Evolutionary conservation across 2,113 vertebrate species (phyloP).

Genomic region (Delphinapterus leucas): DNA sequence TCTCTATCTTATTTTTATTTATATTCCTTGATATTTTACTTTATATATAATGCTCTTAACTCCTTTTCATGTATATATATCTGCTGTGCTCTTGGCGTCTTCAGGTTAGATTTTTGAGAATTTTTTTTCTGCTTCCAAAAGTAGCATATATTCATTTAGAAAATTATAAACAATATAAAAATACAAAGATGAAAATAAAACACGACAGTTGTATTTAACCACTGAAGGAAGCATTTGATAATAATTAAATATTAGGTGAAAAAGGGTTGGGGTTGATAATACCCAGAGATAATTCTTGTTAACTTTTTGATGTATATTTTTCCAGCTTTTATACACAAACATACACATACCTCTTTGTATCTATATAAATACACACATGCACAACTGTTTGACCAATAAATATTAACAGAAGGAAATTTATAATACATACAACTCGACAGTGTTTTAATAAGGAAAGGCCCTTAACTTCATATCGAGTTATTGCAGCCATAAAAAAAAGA

Average conservation of each 20-base stretch:
- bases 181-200: conserved; percentile 40
- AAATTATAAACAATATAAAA: neutral
- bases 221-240: neutral
- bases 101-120: neutral
- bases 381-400: neutral
- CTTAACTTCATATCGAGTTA: conserved; percentile 30
- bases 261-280: neutral
- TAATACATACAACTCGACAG: neutral
- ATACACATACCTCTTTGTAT: neutral
- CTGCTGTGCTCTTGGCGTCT: neutral
- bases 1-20: neutral
- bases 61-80: conserved; percentile 6
- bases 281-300: neutral
- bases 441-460: conserved; percentile 36
- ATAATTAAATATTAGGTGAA: conserved; percentile 29
- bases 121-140: neutral
- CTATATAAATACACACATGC: neutral
- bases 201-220: neutral
- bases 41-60: neutral
- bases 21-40: neutral
- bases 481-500: neutral
- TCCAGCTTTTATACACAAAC: neutral
- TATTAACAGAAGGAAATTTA: conserved; percentile 39
- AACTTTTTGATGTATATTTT: neutral
- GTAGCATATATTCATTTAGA: neutral